phyloP scores from a whole-genome alignment of 1,140 invertebrate species.

The Rhyacophila brunnea region DNA sequence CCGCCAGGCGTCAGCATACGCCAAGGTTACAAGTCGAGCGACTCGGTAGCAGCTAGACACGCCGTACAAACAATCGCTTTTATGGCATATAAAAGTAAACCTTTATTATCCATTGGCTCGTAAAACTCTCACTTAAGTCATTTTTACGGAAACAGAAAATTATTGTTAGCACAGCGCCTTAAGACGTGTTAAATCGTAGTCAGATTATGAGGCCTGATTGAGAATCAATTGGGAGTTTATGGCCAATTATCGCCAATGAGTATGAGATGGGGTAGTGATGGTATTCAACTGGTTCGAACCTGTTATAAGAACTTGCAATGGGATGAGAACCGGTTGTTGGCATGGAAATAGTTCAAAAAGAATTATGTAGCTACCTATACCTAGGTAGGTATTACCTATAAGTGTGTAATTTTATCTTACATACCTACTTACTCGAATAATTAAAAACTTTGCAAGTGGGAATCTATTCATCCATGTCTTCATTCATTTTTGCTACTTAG shows the following conservation, averaged over 20 bases:
- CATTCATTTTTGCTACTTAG: too few species aligned
- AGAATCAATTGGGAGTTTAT: slow-evolving; percentile 12
- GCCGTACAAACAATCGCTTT: slow-evolving; percentile 53
- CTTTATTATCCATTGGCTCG: slow-evolving; percentile 53
- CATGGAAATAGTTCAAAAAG: too few species aligned
- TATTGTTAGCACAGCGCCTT: slow-evolving; percentile 22
- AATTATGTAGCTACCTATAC: too few species aligned
- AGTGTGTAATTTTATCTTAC: too few species aligned
- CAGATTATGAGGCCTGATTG: slow-evolving; percentile 21
- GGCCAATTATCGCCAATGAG: neutral
- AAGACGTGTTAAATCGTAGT: slow-evolving; percentile 31
- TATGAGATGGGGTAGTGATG: too few species aligned
- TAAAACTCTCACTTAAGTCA: slow-evolving; percentile 55
- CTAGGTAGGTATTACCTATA: too few species aligned
- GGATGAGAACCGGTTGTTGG: too few species aligned
- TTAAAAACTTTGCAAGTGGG: too few species aligned
- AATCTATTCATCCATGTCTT: too few species aligned
- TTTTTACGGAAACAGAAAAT: slow-evolving; percentile 44
- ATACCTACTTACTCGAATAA: too few species aligned
- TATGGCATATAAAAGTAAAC: slow-evolving; percentile 57
- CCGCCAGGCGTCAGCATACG: slow-evolving; percentile 8
- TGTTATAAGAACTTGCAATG: too few species aligned
- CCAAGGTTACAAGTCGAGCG: neutral
- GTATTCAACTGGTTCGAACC: too few species aligned
- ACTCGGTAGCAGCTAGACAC: neutral